Percentiles rank a stretch among this genome's conserved stretches.
phyloP scores from a whole-genome alignment of 2,113 vertebrate genomes.

The Anoplopoma fimbria region DNA sequence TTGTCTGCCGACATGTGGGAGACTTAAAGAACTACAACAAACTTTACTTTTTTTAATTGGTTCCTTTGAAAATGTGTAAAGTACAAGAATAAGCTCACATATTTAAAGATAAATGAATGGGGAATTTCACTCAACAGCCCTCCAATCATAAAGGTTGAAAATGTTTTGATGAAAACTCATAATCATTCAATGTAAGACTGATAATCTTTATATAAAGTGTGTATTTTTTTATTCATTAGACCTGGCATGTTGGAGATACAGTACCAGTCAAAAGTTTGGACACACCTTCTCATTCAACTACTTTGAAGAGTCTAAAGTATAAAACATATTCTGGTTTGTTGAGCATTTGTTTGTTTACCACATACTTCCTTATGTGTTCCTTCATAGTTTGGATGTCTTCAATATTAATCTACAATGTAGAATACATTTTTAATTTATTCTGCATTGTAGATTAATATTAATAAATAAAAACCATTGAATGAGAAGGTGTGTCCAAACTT shows the following conservation, averaged over 20 bases:
- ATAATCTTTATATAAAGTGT: not conserved
- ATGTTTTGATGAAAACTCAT: not conserved
- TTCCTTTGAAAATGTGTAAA: not conserved
- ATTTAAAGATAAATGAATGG: not conserved
- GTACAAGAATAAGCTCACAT: not conserved
- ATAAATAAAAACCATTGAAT: no score
- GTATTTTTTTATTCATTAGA: not conserved
- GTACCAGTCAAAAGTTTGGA: no score
- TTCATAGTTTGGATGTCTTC: no score
- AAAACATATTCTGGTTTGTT: no score
- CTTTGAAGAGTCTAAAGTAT: no score
- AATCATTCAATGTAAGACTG: not conserved
- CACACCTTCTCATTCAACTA: no score
- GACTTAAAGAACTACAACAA: constrained; percentile 53
- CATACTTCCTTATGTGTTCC: no score
- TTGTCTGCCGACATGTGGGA: constrained; percentile 70
- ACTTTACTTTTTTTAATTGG: not conserved
- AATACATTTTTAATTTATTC: no score
- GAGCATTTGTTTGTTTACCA: no score
- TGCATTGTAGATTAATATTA: no score
- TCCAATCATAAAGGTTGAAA: not conserved
- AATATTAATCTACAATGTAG: no score
- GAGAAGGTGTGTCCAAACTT: no score
- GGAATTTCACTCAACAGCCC: not conserved
- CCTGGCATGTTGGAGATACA: not conserved